These are phyloP conservation scores for Heliconius ismenius DNA, from an alignment of 2,888 invertebrate species.

Conservation along the genomic window DNA sequence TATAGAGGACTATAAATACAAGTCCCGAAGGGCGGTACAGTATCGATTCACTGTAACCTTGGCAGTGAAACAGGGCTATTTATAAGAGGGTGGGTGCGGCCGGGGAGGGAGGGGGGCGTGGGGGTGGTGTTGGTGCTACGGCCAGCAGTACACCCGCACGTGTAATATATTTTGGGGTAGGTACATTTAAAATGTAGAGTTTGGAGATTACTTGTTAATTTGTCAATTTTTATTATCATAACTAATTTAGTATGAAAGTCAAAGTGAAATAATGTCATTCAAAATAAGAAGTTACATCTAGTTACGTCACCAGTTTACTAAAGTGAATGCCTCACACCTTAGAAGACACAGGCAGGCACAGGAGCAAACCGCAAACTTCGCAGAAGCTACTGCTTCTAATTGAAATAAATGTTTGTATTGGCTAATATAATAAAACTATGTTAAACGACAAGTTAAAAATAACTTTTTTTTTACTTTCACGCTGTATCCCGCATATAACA, in stretches of 20 bases:
- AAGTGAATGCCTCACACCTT: too few species aligned
- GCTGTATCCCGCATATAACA: too few species aligned
- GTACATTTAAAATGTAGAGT: conserved; percentile 1
- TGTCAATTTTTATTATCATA: neutral
- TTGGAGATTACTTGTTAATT: neutral
- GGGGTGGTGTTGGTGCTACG: conserved; percentile 4
- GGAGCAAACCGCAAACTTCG: too few species aligned
- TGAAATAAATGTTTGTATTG: too few species aligned
- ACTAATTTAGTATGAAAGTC: neutral
- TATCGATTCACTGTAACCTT: conserved; percentile 63
- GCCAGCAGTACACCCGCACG: conserved; percentile 16
- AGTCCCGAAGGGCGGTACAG: conserved; percentile 35
- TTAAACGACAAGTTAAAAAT: too few species aligned
- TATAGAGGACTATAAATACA: conserved; percentile 7
- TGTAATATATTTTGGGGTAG: conserved; percentile 7
- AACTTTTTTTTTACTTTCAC: too few species aligned
- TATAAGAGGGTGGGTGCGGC: conserved; percentile 49
- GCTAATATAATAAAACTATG: too few species aligned
- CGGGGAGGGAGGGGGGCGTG: conserved; percentile 26
- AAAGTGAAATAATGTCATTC: too few species aligned
- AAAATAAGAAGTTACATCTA: too few species aligned
- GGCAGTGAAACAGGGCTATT: conserved; percentile 72
- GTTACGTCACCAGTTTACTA: too few species aligned
- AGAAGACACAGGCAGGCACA: too few species aligned
- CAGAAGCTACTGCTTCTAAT: too few species aligned